Evolutionary conservation across 2,888 invertebrate genomes (phyloP).

Genomic region (Idaea dimidiata): DNA sequence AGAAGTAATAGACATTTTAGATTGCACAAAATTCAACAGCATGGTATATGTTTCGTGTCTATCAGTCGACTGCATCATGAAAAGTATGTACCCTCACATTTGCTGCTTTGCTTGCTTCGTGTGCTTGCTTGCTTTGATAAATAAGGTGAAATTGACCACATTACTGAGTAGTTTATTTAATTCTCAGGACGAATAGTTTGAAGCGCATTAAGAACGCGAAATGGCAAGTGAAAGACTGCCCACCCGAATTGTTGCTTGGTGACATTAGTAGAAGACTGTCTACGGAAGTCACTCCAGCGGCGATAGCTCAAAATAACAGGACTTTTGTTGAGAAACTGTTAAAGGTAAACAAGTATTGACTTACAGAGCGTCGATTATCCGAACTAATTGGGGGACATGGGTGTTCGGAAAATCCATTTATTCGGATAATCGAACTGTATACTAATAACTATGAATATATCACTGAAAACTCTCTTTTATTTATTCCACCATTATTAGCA

Average conservation of each 20-base stretch:
- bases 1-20: not conserved
- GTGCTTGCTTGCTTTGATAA: not conserved
- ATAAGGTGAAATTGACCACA: not conserved
- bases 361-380: no score
- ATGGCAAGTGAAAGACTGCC: constrained; percentile 83
- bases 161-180: constrained; percentile 9
- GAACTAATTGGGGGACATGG: no score
- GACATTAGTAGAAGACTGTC: constrained; percentile 79
- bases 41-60: not conserved
- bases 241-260: constrained; percentile 72
- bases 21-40: not conserved
- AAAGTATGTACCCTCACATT: not conserved
- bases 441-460: no score
- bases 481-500: no score
- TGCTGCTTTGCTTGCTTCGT: not conserved
- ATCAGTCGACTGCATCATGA: not conserved
- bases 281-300: constrained; percentile 89
- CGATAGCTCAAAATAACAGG: constrained; percentile 98
- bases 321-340: constrained; percentile 98
- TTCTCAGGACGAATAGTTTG: constrained; percentile 79
- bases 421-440: no score
- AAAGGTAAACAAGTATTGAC: constrained; percentile 82
- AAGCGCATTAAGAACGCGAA: constrained; percentile 82
- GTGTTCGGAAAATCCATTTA: no score
- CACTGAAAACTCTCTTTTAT: no score